A percentile compares a stretch with the other conserved stretches of the same genome.
phyloP scores from a whole-genome alignment of 2,113 vertebrate genomes.

The Cebus imitator region DNA sequence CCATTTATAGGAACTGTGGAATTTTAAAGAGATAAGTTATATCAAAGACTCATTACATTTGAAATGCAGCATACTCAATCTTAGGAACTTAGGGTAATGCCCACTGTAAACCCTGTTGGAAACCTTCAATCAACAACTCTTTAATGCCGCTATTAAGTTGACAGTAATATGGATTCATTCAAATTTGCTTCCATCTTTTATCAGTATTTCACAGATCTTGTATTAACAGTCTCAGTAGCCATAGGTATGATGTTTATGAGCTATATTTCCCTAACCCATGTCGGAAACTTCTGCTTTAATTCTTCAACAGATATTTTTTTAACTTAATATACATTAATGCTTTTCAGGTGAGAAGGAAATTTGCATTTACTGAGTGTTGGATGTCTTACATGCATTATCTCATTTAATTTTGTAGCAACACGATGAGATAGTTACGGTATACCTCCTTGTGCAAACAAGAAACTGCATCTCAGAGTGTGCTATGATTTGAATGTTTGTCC shows the following conservation, averaged over 20 bases:
- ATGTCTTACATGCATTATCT: background rate
- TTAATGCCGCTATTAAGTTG: background rate
- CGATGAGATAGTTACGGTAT: background rate
- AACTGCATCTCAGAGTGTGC: background rate
- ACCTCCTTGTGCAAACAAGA: background rate
- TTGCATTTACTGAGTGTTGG: background rate
- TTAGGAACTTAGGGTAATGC: background rate
- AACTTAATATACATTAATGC: background rate
- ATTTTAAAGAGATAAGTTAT: background rate
- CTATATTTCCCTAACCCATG: background rate
- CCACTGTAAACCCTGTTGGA: background rate
- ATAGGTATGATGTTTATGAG: background rate
- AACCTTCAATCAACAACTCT: background rate
- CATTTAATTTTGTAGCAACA: conserved; percentile 2
- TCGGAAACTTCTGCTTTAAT: background rate
- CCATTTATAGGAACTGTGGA: background rate
- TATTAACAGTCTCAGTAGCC: background rate
- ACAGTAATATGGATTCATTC: background rate
- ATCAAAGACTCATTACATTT: background rate
- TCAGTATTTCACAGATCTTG: background rate
- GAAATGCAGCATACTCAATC: background rate
- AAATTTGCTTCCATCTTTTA: background rate
- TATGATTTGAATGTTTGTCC: background rate
- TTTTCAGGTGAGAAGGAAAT: conserved; percentile 19
- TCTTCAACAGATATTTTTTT: conserved; percentile 20